A percentile compares a stretch with the other conserved stretches of the same genome.
Evolutionary conservation across 2,113 vertebrate genomes (phyloP).

Genomic region (Rhagologus leucostigma): DNA sequence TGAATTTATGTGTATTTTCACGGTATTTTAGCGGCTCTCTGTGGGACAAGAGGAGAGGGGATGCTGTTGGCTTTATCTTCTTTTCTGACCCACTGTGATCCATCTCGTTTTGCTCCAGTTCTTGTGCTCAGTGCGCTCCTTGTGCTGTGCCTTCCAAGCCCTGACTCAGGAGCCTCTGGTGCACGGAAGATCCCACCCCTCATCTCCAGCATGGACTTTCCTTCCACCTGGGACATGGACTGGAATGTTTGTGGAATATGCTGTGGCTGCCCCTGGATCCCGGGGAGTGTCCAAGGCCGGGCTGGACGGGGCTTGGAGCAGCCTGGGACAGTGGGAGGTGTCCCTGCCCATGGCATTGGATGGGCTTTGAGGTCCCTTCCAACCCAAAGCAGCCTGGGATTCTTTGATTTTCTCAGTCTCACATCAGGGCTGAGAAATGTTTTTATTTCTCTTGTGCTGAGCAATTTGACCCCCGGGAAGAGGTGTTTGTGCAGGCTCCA

Average conservation of each 20-base stretch:
- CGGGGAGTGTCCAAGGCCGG: fast-evolving
- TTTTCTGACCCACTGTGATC: neutral
- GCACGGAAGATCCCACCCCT: fast-evolving
- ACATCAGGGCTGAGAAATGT: fast-evolving
- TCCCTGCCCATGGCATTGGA: neutral
- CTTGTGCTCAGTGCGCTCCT: fast-evolving
- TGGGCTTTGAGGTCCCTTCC: neutral
- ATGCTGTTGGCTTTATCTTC: neutral
- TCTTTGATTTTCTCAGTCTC: neutral
- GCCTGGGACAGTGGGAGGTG: neutral
- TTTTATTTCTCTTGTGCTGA: neutral
- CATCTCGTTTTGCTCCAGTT: neutral
- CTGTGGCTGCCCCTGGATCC: neutral
- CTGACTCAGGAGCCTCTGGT: too few species aligned
- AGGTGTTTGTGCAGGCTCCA: neutral
- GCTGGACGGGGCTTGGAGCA: neutral
- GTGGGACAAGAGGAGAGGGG: neutral
- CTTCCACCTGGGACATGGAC: neutral
- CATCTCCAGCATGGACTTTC: fast-evolving
- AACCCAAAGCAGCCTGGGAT: neutral
- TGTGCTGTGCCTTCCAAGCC: neutral
- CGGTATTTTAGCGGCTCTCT: neutral
- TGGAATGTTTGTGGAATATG: neutral
- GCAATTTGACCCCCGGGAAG: fast-evolving
- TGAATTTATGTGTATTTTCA: neutral